Evolutionary conservation across 2,888 invertebrate species (phyloP).

Genomic region (Chrysolina americana): DNA sequence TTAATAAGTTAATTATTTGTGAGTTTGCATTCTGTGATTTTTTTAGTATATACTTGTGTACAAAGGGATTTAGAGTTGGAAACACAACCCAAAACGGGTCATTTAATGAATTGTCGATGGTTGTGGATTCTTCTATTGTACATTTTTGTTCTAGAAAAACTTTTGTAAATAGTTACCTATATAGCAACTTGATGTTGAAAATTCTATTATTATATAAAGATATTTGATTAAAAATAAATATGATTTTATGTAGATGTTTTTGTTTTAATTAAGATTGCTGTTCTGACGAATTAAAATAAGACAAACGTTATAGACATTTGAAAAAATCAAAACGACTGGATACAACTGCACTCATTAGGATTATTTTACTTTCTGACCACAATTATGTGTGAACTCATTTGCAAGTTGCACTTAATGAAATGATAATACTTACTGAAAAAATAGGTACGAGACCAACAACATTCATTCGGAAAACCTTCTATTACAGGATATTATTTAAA

Average conservation of each 20-base stretch:
- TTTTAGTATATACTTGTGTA: conserved; percentile 64
- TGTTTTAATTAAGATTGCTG: neutral
- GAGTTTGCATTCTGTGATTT: conserved; percentile 69
- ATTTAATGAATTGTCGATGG: conserved; percentile 49
- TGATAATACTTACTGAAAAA: too few relatives aligned
- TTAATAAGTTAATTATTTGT: conserved; percentile 61
- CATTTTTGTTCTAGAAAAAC: conserved; percentile 65
- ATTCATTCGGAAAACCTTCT: too few relatives aligned
- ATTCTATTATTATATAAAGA: conserved; percentile 64
- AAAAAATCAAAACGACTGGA: too few relatives aligned
- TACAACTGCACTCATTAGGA: too few relatives aligned
- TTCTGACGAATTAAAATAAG: neutral
- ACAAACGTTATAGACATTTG: too few relatives aligned
- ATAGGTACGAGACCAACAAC: too few relatives aligned
- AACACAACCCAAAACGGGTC: conserved; percentile 49
- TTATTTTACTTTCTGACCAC: too few relatives aligned
- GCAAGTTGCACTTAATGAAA: too few relatives aligned
- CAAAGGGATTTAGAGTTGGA: conserved; percentile 53
- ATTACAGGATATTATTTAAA: too few relatives aligned
- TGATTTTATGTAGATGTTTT: conserved; percentile 45
- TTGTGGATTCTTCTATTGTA: conserved; percentile 59
- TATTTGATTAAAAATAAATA: conserved; percentile 61
- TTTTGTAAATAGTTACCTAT: conserved; percentile 68
- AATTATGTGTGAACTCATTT: too few relatives aligned
- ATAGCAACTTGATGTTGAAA: conserved; percentile 65